Evolutionary conservation across 2,113 vertebrate genomes (phyloP).

Genomic region (Chelonoidis abingdonii): DNA sequence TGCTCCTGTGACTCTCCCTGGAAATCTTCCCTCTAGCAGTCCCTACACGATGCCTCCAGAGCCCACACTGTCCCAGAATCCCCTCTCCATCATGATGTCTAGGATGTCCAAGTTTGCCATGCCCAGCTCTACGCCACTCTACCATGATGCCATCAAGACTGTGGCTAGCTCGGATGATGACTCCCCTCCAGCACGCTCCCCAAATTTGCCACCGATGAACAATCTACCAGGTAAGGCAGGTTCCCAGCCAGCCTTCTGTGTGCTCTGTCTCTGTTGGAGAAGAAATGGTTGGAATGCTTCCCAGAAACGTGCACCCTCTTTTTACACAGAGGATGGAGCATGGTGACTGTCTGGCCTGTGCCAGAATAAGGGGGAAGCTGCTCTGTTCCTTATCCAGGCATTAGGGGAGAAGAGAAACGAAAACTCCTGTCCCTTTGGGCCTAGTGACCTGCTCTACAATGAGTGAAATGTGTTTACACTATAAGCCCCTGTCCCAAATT

Average conservation of each 20-base stretch:
- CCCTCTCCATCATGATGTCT: constrained; percentile 99
- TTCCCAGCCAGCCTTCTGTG: not conserved
- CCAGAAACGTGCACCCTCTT: not conserved
- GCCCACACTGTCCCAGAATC: constrained; percentile 98
- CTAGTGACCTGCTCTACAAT: not conserved
- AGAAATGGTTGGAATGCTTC: not conserved
- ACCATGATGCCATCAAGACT: constrained; percentile 99
- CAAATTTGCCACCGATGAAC: constrained; percentile 95
- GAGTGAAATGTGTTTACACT: not conserved
- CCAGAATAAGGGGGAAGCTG: not conserved
- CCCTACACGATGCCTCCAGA: constrained; percentile 98
- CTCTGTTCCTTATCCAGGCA: not conserved
- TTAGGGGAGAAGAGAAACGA: not conserved
- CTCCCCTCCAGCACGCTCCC: constrained; percentile 96
- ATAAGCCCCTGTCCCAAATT: not conserved
- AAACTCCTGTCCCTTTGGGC: not conserved
- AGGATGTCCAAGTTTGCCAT: constrained; percentile 99
- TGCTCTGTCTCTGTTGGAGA: not conserved
- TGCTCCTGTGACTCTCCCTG: constrained; percentile 85
- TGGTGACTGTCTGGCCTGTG: not conserved
- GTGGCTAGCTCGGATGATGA: constrained; percentile 99
- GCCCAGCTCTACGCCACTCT: constrained; percentile 98
- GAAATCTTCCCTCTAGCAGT: constrained; percentile 92
- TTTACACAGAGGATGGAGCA: not conserved
- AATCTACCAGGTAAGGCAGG: constrained; percentile 89